phyloP scores from a whole-genome alignment of 2,113 vertebrate genomes.

The Myiozetetes cayanensis region DNA sequence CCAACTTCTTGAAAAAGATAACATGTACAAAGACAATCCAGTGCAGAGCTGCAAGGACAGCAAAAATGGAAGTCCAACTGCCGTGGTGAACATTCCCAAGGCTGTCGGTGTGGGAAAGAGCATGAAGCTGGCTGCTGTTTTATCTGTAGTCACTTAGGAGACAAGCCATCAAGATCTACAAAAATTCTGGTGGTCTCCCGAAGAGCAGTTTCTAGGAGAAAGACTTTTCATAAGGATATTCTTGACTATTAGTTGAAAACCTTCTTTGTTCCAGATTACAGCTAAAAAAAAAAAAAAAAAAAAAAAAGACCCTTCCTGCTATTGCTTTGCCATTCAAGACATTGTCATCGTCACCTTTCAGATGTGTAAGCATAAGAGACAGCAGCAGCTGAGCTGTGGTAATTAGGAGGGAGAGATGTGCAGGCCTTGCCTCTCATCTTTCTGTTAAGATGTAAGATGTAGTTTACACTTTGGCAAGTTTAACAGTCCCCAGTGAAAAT shows the following conservation, averaged over 20 bases:
- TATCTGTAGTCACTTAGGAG: background rate
- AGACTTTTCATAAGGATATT: background rate
- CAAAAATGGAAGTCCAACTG: background rate
- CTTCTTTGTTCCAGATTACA: constrained; percentile 6
- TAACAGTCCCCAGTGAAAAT: constrained; percentile 37
- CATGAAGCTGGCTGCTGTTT: background rate
- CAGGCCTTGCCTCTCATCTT: constrained; percentile 18
- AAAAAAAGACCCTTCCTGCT: background rate
- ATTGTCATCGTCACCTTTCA: constrained; percentile 55
- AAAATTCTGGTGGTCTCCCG: background rate
- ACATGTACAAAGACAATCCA: background rate
- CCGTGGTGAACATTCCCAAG: background rate
- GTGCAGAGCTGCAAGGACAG: background rate
- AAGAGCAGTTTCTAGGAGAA: background rate
- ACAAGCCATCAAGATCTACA: background rate
- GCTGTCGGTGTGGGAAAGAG: background rate
- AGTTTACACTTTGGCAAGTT: constrained; percentile 42
- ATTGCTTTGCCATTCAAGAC: constrained; percentile 9
- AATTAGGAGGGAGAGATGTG: constrained; percentile 52
- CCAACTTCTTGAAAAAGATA: background rate
- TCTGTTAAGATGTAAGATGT: constrained; percentile 39
- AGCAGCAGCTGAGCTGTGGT: constrained; percentile 59
- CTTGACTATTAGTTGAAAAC: background rate
- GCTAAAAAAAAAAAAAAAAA: background rate
- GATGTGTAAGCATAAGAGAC: constrained; percentile 49